Evolutionary conservation across 2,797 vertebrate species (phyloP), one percentile per base, ranked within the genome.

Genomic region (Microctenopoma steveboyesi): DNA sequence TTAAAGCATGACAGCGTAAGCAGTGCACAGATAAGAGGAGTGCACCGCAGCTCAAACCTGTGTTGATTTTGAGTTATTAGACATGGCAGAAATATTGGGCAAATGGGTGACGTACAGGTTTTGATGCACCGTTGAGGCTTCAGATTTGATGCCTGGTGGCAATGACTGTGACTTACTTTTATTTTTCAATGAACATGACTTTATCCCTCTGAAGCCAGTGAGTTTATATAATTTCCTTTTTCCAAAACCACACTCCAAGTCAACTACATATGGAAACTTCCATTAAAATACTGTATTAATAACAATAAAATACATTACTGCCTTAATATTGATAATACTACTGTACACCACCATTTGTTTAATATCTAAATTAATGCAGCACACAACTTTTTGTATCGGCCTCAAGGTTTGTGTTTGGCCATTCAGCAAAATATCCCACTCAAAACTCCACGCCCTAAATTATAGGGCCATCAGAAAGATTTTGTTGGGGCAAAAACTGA

Each of bases 1-100:
- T 62, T 53, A 80, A 64, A 76, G 59, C 72, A 37, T 15, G 65
- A 64, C 51, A 9, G 61, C 60, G 14, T 52, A 55, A 82, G 73
- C 61, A 16, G 35, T 1, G 42, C 15, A 8, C 74, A 37, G 67
- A 61, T 59, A 66, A 53, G 45, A 33, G 12, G 35, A 64, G 64
- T 25, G 59, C 64, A 39, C 5, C 18, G 28, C 64, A 2, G 62
- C 46, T 72, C 40, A 39, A 33, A 40, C 42, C 8, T 0, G 2
- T 47, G 51, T 64, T 72, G 45, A 13, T 12, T 52, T 14, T 45
- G 40, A 64, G 67, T 39, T 33, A 60, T 69, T 65, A 48, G 35
- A 60, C 68, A 73, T 55, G 6, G 33, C 43, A n/a, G 45, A 57
- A 57, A 62, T 55, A 49, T 51, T 25, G 15, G 42, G 8, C 25